These are phyloP conservation scores for Epinephelus coioides DNA, from an alignment of 2,797 vertebrate species.

Conservation along the genomic window DNA sequence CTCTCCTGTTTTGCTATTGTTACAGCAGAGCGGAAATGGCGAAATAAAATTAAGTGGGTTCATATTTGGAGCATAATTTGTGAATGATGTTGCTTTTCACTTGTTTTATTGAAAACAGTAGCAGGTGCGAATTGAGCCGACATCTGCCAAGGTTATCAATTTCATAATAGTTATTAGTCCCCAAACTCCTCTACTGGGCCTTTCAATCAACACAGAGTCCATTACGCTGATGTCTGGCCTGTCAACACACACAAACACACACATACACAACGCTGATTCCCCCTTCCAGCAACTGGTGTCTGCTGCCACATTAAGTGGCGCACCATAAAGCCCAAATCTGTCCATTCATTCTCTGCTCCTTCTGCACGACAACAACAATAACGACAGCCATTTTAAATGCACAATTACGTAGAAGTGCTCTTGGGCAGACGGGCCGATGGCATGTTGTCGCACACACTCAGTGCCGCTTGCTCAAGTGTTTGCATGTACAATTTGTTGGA, in stretches of 20 bases:
- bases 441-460: conserved; percentile 19
- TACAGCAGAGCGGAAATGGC: conserved; percentile 47
- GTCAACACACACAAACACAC: conserved; percentile 52
- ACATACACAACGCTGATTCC: conserved; percentile 52
- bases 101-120: conserved; percentile 75
- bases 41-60: conserved; percentile 67
- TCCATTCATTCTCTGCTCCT: conserved; percentile 62
- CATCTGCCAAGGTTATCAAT: conserved; percentile 79
- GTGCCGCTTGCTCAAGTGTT: conserved; percentile 34
- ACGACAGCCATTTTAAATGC: conserved; percentile 61
- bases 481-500: conserved; percentile 49
- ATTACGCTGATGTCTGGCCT: conserved; percentile 70
- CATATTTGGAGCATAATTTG: conserved; percentile 68
- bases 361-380: conserved; percentile 72
- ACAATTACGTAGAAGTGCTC: conserved; percentile 67
- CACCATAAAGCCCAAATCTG: conserved; percentile 73
- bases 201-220: conserved; percentile 69
- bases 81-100: conserved; percentile 62
- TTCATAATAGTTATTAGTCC: conserved; percentile 78
- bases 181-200: conserved; percentile 63
- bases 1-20: conserved; percentile 45
- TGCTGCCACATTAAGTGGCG: conserved; percentile 66
- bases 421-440: conserved; percentile 57
- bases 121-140: conserved; percentile 69
- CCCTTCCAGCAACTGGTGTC: conserved; percentile 71